Base-by-base conservation (phyloP, 2,113 vertebrate genomes). In the Dendropsophus ebraccatus region DNA sequence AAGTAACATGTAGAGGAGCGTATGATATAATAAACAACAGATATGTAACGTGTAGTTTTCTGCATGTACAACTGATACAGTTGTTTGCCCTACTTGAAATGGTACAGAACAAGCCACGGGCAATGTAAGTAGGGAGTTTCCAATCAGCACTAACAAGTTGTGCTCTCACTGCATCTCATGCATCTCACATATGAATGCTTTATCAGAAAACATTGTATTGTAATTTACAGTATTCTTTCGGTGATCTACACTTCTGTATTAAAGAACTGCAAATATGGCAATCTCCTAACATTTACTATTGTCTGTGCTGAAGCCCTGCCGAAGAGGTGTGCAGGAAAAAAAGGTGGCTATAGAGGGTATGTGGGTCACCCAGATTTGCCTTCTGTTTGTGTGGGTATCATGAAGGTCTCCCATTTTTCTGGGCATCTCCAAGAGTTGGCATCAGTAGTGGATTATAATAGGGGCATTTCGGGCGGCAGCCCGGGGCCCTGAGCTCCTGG, bases 101-200 rank as follows among this genome's bases (percentile, higher is more conserved):
- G 58, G 80, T 65, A 82, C 80, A 82, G 62, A 69, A 82, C 80
- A 82, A 32, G 80, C 80, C 80, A 82, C 28, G 70, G 80, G 80
- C 62, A 50, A 82, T 69, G 45, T 49, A 69, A 82, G 25, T 62
- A 50, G 25, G 11, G 80, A 77, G 74, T 77, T 50, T 50, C n/a
- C 25, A 54, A 77, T 77, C 74, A 77, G 74, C 49, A 52, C 49
- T 77, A 52, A 76, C 73, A 76, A 76, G 73, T 50, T 76, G 47
- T 50, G 25, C 73, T 76, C 73, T 76, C n/a, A n/a, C n/a, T n/a
- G n/a, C n/a, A n/a, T n/a, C n/a, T n/a, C n/a, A 14, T 28, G 73
- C 16, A 30, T 16, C 25, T 52, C 73, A 28, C 49, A 50, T 50
- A 50, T 76, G 73, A 10, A 30, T 16, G 25, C 45, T 76, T 76